Base-by-base conservation (phyloP, 2,888 invertebrate species). In the Caenorhabditis sulstoni region DNA sequence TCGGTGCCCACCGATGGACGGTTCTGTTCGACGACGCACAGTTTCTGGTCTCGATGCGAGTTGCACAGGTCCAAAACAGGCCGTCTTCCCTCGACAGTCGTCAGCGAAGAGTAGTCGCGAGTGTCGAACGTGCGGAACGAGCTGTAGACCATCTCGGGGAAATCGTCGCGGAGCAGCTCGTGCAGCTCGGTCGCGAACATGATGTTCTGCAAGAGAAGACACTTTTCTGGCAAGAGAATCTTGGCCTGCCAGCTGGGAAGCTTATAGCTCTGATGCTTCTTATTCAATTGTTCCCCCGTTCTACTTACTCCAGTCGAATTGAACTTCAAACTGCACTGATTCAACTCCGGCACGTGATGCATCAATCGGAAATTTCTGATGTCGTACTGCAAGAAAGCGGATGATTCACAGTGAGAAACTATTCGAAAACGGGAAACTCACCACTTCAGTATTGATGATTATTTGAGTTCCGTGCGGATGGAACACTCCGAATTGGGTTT, bases 361-460 rank as follows among this genome's bases (percentile, higher is more conserved):
- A 99, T 92, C 49, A 99, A 92, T 90, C 96, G 95, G 91, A 96
- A 97, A 49, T 96, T 97, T 85, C 98, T 92, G 29, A 98, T 91
- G 91, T 99, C 99, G 98, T 98, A 99, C 65, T 98, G 84, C 49
- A 70, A 65, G 18, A 55, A 16, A 18, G n/a, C 29, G n/a, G 9
- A n/a, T 18, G 47, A 71, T n/a, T n/a, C n/a, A n/a, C n/a, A n/a
- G n/a, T n/a, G n/a, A n/a, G n/a, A n/a, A n/a, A n/a, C n/a, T n/a
- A n/a, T n/a, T n/a, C n/a, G n/a, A n/a, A n/a, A n/a, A n/a, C n/a
- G n/a, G n/a, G n/a, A n/a, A 11, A 41, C 91, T 87, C 90, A 92
- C 92, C 83, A 93, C 96, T 93, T 99, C 97, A 0, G 97, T 96
- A 90, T 98, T 98, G 67, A 97, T 96, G 88, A 99, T 95, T 47